These are phyloP conservation scores for Archilochus colubris DNA, from an alignment of 2,113 vertebrate species.

Conservation along the genomic window DNA sequence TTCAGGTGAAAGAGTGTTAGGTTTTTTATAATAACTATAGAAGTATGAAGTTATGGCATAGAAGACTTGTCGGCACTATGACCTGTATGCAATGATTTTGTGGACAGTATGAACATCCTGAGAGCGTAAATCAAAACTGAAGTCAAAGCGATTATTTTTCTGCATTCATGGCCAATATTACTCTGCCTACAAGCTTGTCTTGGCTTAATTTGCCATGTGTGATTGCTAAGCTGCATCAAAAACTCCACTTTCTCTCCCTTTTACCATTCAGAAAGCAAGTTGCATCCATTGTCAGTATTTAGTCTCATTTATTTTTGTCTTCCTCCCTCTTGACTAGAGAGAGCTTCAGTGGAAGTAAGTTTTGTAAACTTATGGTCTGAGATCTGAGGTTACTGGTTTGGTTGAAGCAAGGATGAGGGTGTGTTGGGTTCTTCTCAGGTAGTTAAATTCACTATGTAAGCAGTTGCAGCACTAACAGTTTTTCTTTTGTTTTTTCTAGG, in stretches of 20 bases:
- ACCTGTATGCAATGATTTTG: background rate
- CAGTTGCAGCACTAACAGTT: background rate
- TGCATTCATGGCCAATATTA: background rate
- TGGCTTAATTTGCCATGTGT: background rate
- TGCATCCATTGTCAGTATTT: background rate
- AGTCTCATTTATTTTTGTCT: background rate
- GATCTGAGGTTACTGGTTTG: background rate
- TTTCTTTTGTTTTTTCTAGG: slow-evolving; percentile 67
- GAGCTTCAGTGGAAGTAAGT: background rate
- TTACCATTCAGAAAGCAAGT: background rate
- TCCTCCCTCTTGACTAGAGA: background rate
- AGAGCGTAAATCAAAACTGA: background rate
- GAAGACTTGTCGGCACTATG: background rate
- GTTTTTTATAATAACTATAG: background rate
- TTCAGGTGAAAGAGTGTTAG: background rate
- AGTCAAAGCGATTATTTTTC: background rate
- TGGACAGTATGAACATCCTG: background rate
- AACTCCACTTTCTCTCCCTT: background rate
- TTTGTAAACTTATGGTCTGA: background rate
- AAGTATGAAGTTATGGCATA: background rate
- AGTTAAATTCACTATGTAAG: background rate
- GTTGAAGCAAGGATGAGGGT: background rate
- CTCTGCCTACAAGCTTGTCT: background rate
- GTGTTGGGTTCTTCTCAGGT: background rate
- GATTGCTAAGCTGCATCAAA: background rate